These are phyloP conservation scores for Strigamia maritima DNA, from an alignment of 2,888 invertebrate species.

Conservation along the genomic window DNA sequence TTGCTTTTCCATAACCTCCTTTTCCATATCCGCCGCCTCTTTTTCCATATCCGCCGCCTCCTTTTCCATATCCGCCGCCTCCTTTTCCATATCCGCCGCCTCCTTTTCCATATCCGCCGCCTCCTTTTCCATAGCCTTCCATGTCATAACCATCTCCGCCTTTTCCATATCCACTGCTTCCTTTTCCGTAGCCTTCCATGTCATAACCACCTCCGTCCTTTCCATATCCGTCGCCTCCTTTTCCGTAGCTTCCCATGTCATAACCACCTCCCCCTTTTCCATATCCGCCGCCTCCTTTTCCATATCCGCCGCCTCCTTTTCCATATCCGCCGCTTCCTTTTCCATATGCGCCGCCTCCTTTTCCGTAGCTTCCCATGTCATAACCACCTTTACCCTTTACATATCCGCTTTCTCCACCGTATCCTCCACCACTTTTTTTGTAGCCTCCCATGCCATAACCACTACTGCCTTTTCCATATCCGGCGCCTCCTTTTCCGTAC, in stretches of 20 bases:
- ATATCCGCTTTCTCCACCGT: too few relatives aligned
- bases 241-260: too few relatives aligned
- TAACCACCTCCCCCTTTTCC: not conserved
- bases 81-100: not conserved
- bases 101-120: not conserved
- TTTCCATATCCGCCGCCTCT: conserved; percentile 20
- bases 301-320: too few relatives aligned
- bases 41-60: not conserved
- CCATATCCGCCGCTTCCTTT: too few relatives aligned
- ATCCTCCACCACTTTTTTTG: not conserved
- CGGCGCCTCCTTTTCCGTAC: too few relatives aligned
- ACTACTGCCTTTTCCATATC: not conserved
- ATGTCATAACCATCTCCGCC: not conserved
- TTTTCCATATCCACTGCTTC: too few relatives aligned
- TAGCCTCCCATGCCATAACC: too few relatives aligned
- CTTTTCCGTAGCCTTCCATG: not conserved
- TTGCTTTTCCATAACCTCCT: not conserved
- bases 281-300: not conserved
- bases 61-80: conserved; percentile 28
- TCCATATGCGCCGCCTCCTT: too few relatives aligned
- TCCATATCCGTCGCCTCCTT: too few relatives aligned
- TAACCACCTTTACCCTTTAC: too few relatives aligned
- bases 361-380: too few relatives aligned
- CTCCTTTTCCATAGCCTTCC: not conserved
- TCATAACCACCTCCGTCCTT: not conserved